These are phyloP conservation scores for Synchiropus splendidus DNA, from an alignment of 2,113 vertebrate genomes.

Conservation along the genomic window DNA sequence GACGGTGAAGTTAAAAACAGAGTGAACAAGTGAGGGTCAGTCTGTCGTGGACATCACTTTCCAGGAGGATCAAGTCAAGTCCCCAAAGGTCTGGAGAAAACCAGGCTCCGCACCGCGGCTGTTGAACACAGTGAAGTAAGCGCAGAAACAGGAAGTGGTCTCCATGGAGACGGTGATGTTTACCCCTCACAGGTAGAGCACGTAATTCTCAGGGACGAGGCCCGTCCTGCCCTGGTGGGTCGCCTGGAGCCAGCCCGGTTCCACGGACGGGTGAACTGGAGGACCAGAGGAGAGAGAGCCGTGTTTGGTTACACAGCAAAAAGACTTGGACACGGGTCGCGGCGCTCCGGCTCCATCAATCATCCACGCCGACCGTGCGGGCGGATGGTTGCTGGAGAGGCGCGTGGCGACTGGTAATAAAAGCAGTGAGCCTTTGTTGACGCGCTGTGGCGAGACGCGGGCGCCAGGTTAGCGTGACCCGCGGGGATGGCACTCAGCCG, in stretches of 20 bases:
- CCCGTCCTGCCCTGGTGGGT: slow-evolving; percentile 89
- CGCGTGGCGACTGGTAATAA: not conserved
- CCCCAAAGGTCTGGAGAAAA: too few relatives aligned
- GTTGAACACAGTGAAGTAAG: too few relatives aligned
- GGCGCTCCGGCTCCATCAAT: not conserved
- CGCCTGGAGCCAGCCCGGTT: slow-evolving; percentile 94
- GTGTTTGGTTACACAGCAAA: not conserved
- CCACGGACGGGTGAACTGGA: slow-evolving; percentile 85
- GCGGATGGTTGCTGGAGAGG: not conserved
- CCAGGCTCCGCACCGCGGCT: too few relatives aligned
- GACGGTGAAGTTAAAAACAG: too few relatives aligned
- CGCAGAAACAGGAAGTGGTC: slow-evolving; percentile 21
- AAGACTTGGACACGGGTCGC: not conserved
- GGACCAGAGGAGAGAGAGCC: slow-evolving; percentile 16
- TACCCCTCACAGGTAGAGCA: slow-evolving; percentile 79
- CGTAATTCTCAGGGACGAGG: slow-evolving; percentile 90
- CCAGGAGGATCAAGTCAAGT: too few relatives aligned
- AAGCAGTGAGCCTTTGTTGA: slow-evolving; percentile 37
- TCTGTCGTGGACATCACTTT: too few relatives aligned
- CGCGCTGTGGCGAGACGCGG: slow-evolving; percentile 31
- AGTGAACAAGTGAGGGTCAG: too few relatives aligned
- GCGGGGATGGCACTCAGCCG: slow-evolving; percentile 37
- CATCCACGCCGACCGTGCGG: too few relatives aligned
- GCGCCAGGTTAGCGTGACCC: slow-evolving; percentile 68
- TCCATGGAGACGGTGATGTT: slow-evolving; percentile 89